These are phyloP conservation scores for Araneus ventricosus DNA, from an alignment of 1,140 invertebrate species.

Conservation along the genomic window DNA sequence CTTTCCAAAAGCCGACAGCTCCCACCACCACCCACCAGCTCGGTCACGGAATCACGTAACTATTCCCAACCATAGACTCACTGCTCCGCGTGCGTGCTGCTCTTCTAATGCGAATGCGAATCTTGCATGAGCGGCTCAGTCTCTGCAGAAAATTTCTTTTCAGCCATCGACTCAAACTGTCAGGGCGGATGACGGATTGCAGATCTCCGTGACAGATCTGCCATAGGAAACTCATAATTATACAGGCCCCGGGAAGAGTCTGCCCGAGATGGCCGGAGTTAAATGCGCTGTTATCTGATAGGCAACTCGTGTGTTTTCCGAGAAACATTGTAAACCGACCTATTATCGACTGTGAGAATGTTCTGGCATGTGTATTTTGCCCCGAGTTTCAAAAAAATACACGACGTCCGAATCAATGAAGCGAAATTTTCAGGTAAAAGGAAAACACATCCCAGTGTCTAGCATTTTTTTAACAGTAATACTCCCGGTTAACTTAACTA, in stretches of 20 bases:
- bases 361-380: too few species aligned
- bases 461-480: too few species aligned
- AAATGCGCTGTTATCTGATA: slow-evolving; percentile 22
- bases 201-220: slow-evolving; percentile 61
- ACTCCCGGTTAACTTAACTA: too few species aligned
- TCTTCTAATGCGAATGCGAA: slow-evolving; percentile 32
- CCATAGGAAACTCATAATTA: slow-evolving; percentile 3
- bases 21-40: not conserved
- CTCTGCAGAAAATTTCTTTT: slow-evolving; percentile 13
- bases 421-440: too few species aligned
- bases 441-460: too few species aligned
- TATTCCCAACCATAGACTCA: not conserved
- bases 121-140: slow-evolving; percentile 27
- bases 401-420: too few species aligned
- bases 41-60: slow-evolving; percentile 57
- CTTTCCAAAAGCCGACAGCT: not conserved
- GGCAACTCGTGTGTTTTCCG: not conserved
- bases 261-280: not conserved
- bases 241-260: not conserved
- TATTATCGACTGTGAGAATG: slow-evolving; percentile 5
- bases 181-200: slow-evolving; percentile 38
- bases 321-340: not conserved
- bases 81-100: not conserved
- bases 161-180: slow-evolving; percentile 44
- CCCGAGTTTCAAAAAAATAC: too few species aligned